Conservation (phyloP, 2,797 vertebrate species). For the Bovichtus diacanthus region DNA sequence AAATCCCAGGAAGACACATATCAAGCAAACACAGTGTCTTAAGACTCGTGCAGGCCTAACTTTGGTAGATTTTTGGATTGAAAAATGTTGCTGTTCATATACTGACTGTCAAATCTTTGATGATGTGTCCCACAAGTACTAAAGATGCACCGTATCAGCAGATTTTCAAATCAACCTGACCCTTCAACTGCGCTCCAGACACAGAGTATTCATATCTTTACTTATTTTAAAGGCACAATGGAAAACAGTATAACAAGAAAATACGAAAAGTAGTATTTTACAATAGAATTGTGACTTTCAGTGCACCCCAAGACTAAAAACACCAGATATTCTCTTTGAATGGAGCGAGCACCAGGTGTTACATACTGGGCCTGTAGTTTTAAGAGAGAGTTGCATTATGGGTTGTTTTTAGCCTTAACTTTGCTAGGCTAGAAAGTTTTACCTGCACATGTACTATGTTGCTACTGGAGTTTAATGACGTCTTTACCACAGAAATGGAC, state of each 20-base stretch:
- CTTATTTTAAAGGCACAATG: neutral
- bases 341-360: neutral
- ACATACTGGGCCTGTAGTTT: neutral
- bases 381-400: slow-evolving; percentile 20
- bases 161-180: slow-evolving; percentile 11
- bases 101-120: slow-evolving; percentile 33
- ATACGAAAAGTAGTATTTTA: neutral
- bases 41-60: neutral
- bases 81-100: slow-evolving; percentile 7
- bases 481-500: neutral
- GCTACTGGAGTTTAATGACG: neutral
- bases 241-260: neutral
- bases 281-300: neutral
- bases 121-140: slow-evolving; percentile 10
- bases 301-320: neutral
- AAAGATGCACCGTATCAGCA: slow-evolving; percentile 35
- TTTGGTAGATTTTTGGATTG: neutral
- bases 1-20: neutral
- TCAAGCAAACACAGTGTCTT: neutral
- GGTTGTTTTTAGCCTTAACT: neutral
- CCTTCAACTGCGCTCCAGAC: neutral
- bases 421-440: neutral
- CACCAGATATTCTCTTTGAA: neutral
- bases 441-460: neutral
- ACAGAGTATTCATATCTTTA: neutral